Evolutionary conservation across 2,797 vertebrate species (phyloP), one percentile per base, ranked within the genome.

Genomic region (Coregonus suidteri): DNA sequence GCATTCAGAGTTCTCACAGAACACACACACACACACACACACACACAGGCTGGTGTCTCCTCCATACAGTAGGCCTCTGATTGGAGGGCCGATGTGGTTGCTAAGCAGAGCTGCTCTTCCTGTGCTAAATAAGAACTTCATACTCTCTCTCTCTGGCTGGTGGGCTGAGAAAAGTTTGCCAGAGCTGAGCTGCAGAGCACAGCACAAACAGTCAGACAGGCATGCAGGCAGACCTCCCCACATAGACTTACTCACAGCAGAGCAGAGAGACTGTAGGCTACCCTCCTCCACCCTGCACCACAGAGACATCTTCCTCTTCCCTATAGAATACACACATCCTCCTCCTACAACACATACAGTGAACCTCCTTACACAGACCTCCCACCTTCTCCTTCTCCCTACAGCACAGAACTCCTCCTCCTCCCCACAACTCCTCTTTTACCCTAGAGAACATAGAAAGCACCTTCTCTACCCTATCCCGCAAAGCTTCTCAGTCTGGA

Each of bases 81-180:
- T 94, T 94, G 94, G 94, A 94, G 92, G 93, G 90, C 71, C 87
- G 85, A 84, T 86, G 92, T 85, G 88, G 93, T 94, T 94, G 94
- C 94, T 95, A 95, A 95, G 94, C 94, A 95, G 93, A 94, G 92
- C 93, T 92, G 89, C 87, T 93, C 92, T 94, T 93, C 90, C 93
- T 94, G 93, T 93, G 93, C 94, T 95, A 95, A 95, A 95, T 94
- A 94, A 92, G 94, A 94, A 93, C 92, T 93, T 91, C 79, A 84
- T 93, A 92, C 92, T 93, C 91, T 64, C 59, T 64, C 59, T 64
- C 59, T 93, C 90, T 92, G 91, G 92, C 93, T 94, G 90, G 90
- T 94, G 90, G 90, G 92, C 91, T 93, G 89, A 90, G 89, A 91
- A 88, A 90, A 93, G 87, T 81, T 82, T 79, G 84, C 91, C 90